Conservation (phyloP, 2,888 invertebrate genomes). For the Pandemis corylana region DNA sequence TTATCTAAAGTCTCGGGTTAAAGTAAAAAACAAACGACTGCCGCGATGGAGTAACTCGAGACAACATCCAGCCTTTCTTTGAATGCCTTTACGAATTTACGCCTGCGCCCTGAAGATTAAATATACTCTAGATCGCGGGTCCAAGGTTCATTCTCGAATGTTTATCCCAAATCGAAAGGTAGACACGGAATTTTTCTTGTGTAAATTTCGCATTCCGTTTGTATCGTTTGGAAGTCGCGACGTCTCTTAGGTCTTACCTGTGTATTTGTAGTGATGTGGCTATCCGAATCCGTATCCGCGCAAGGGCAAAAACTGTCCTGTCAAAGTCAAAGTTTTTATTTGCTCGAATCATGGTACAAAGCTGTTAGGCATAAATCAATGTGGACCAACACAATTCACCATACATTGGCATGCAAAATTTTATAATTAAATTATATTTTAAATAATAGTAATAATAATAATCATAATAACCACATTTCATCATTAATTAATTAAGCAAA, state of each 20-base stretch:
- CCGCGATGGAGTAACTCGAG: neutral
- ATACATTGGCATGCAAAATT: no score
- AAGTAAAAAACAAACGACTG: constrained; percentile 19
- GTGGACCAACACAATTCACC: no score
- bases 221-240: constrained; percentile 40
- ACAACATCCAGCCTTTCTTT: constrained; percentile 12
- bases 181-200: constrained; percentile 45
- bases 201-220: constrained; percentile 50
- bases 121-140: neutral
- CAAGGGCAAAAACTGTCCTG: no score
- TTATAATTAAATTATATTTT: no score
- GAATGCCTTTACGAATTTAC: constrained; percentile 11
- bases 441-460: no score
- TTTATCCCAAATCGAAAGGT: neutral
- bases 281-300: no score
- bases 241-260: constrained; percentile 10
- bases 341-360: no score
- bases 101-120: neutral
- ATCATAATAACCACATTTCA: no score
- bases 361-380: no score
- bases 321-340: no score
- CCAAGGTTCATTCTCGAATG: neutral
- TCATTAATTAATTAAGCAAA: no score
- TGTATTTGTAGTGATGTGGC: neutral
- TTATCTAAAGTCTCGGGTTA: constrained; percentile 2